phyloP scores from a whole-genome alignment of 1,140 invertebrate species.

The Spodoptera frugiperda region DNA sequence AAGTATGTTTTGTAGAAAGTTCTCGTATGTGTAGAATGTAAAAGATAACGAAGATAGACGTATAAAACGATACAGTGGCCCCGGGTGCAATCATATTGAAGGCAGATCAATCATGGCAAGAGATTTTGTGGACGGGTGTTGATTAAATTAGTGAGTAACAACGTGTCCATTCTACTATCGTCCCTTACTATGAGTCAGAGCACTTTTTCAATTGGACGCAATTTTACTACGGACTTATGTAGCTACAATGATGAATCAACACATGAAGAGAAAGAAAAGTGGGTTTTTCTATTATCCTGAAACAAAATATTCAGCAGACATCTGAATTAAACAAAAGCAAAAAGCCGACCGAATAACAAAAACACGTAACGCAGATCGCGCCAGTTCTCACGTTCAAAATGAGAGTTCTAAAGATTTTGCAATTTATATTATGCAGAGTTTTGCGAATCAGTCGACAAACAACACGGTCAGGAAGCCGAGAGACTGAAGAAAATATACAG shows the following conservation, averaged over 20 bases:
- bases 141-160: conserved; percentile 68
- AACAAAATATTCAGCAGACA: not conserved
- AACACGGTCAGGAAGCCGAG: conserved; percentile 14
- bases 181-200: not conserved
- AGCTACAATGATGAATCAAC: not conserved
- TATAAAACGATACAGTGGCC: conserved; percentile 40
- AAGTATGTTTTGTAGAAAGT: too few relatives aligned
- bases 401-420: conserved; percentile 40
- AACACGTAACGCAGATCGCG: conserved; percentile 21
- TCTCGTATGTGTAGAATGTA: not conserved
- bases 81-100: conserved; percentile 47
- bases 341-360: conserved; percentile 11
- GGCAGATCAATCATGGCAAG: conserved; percentile 18
- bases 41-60: conserved; percentile 11
- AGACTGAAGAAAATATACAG: conserved; percentile 32
- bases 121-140: conserved; percentile 43
- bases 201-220: not conserved
- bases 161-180: conserved; percentile 57
- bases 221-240: not conserved
- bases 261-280: not conserved
- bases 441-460: conserved; percentile 38
- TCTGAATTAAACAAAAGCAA: conserved; percentile 28
- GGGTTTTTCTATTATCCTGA: not conserved
- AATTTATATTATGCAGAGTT: conserved; percentile 46
- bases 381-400: conserved; percentile 44